phyloP scores from a whole-genome alignment of 2,113 vertebrate species.

The Podarcis muralis region DNA sequence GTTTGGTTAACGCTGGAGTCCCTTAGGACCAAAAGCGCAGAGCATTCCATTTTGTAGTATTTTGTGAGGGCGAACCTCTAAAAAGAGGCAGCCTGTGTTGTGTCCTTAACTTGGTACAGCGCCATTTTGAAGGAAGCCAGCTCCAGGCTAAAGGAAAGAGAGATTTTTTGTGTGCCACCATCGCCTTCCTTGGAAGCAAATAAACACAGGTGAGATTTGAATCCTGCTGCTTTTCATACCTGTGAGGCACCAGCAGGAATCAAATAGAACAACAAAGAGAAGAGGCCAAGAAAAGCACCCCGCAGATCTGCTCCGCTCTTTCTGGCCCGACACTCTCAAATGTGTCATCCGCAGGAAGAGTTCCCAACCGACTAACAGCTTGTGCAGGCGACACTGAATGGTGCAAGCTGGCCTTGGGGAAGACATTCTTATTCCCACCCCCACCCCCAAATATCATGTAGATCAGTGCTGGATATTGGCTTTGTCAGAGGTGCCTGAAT shows the following conservation, averaged over 20 bases:
- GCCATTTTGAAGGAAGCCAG: not conserved
- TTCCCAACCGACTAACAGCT: not conserved
- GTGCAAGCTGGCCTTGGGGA: not conserved
- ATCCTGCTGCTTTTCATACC: no score
- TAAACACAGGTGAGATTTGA: not conserved
- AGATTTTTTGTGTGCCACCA: no score
- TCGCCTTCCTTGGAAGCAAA: not conserved
- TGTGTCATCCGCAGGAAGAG: not conserved
- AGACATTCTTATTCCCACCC: not conserved
- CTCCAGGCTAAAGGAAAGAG: not conserved
- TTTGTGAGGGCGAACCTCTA: not conserved
- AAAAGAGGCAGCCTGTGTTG: not conserved
- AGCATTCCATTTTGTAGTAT: not conserved
- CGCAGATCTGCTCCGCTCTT: not conserved
- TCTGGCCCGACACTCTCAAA: not conserved
- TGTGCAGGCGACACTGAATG: not conserved
- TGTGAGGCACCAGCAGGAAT: no score
- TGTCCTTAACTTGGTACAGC: not conserved
- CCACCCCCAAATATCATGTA: constrained; percentile 12
- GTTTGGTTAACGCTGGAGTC: not conserved
- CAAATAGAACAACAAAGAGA: not conserved
- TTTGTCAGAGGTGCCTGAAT: constrained; percentile 19
- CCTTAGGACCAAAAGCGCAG: not conserved
- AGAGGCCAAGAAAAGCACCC: not conserved
- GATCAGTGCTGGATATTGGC: not conserved